Base-by-base conservation (phyloP, 1,140 invertebrate species). In the Belonocnema kinseyi region DNA sequence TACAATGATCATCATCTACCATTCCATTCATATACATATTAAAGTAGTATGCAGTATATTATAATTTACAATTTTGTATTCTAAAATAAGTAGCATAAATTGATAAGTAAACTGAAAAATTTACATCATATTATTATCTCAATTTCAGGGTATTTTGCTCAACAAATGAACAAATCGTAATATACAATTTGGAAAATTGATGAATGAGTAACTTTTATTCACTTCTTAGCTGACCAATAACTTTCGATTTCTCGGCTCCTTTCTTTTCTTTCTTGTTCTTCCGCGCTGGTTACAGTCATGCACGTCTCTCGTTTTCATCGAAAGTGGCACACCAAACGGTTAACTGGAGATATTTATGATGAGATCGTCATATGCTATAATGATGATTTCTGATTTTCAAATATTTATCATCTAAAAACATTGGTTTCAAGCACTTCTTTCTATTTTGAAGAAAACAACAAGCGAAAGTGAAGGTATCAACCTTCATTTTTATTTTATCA, bases 321-420 rank as follows among this genome's bases (percentile, higher is more conserved):
- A 66, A 66, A 66, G 61, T 66, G 61, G 61, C 61, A 66, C 61
- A 66, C 33, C 33, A 40, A 14, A 5, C n/a, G 33, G 26, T 66
- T n/a, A 66, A 66, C 61, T 33, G 61, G 33, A 66, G 61, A 66
- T 66, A 66, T 66, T 46, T 33, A 40, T 33, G 21, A 61, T 33
- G 26, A n/a, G 33, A 66, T 26, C 13, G 46, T 66, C 33, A 66
- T 66, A 66, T 46, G 13, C 40, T 66, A 33, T 33, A 16, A 66
- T 16, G 58, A 33, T 66, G 61, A 66, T 66, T 66, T 66, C 61
- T 66, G 61, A 66, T 66, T 66, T 66, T 66, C 61, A 46, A 66
- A 66, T 66, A 33, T 66, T n/a, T 13, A 26, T 21, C 56, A 21
- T 12, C 0, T 4, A 4, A 26, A 58, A 58, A 58, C 26, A 58